These are phyloP conservation scores for Papilio xuthus DNA, from an alignment of 1,140 invertebrate species.

Conservation along the genomic window DNA sequence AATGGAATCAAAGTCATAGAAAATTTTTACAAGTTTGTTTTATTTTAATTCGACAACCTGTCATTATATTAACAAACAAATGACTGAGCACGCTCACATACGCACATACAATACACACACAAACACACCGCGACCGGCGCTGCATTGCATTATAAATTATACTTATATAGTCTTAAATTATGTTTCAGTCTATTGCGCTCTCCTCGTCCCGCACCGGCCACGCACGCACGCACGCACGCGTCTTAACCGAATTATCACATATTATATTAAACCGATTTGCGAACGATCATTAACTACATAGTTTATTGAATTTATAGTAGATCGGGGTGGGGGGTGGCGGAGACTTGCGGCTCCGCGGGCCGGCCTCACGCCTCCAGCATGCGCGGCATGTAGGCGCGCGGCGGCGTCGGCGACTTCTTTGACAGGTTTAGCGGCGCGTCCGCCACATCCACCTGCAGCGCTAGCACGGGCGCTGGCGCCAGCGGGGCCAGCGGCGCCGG, in stretches of 20 bases:
- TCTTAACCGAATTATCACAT: constrained; percentile 82
- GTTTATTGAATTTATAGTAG: constrained; percentile 79
- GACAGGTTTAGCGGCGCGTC: constrained; percentile 93
- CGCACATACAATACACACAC: constrained; percentile 79
- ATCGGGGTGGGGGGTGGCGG: constrained; percentile 78
- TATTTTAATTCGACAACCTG: constrained; percentile 81
- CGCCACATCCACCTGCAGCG: constrained; percentile 90
- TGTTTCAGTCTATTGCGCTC: constrained; percentile 81
- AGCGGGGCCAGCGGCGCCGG: constrained; percentile 64
- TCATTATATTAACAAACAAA: constrained; percentile 82
- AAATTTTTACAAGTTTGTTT: constrained; percentile 80
- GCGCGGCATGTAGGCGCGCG: constrained; percentile 80
- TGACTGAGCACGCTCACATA: constrained; percentile 81
- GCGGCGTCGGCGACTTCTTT: constrained; percentile 92
- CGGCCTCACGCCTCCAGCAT: constrained; percentile 83
- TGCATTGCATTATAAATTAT: constrained; percentile 81
- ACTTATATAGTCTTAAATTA: constrained; percentile 81
- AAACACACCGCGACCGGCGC: constrained; percentile 81
- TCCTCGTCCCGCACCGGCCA: constrained; percentile 80
- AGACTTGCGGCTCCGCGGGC: constrained; percentile 75
- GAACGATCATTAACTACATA: constrained; percentile 79
- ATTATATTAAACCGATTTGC: constrained; percentile 80
- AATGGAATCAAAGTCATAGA: constrained; percentile 57
- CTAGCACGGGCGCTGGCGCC: constrained; percentile 76
- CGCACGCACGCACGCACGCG: constrained; percentile 78